Evolutionary conservation across 2,888 invertebrate species (phyloP), one percentile per base, ranked within the genome.

Genomic region (Actias luna): DNA sequence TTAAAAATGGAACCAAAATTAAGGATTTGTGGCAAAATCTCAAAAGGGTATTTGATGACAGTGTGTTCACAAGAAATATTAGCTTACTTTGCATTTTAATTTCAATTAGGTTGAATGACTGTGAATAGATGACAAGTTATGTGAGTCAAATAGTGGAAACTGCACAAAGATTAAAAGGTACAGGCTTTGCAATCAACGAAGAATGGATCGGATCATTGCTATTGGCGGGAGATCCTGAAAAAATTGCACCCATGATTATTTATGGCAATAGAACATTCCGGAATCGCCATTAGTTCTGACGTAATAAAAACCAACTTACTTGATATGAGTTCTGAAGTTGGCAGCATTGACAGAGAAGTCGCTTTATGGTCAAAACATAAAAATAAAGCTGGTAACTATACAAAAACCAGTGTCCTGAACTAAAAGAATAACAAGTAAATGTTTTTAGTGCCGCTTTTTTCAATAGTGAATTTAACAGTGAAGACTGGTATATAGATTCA

Each of bases 151-250:
- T 42, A 4, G 18, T 42, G 5, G 42, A 42, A n/a, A 42, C 42
- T 3, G 42, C 42, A 4, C n/a, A 42, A 42, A n/a, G n/a, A n/a
- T 42, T n/a, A n/a, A 42, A n/a, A 5, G 42, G 42, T n/a, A 42
- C 42, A 4, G 42, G n/a, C 3, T 42, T 42, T 18, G n/a, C n/a
- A n/a, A n/a, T 42, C 3, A 42, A n/a, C 7, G 42, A 42, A n/a
- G 42, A 42, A 42, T 42, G 42, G 42, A 42, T n/a, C 7, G n/a
- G 42, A 42, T 42, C 42, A n/a, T 42, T 42, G n/a, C n/a, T 42
- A 10, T 42, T 42, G n/a, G 42, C 42, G 18, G 42, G 42, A 4
- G 5, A n/a, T 8, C 42, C 42, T 3, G 42, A 42, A 3, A 42
- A 42, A 18, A n/a, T 42, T n/a, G n/a, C 42, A 10, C 42, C 42